These are phyloP conservation scores for Hafferia zeledoni DNA, from an alignment of 2,797 vertebrate species.

Conservation along the genomic window DNA sequence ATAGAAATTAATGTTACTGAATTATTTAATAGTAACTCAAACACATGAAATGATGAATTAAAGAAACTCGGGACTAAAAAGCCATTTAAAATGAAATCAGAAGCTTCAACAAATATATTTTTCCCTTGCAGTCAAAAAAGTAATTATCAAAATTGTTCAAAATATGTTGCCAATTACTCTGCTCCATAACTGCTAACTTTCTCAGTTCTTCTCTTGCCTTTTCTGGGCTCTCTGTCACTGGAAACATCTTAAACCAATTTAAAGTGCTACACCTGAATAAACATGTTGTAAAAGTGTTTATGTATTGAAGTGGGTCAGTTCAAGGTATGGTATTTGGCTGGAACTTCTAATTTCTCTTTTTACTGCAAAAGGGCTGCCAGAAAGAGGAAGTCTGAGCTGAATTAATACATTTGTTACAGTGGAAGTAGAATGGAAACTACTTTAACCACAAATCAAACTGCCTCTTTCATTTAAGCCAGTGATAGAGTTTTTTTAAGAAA, in stretches of 20 bases:
- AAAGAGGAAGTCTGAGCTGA: slow-evolving; percentile 86
- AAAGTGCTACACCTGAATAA: slow-evolving; percentile 88
- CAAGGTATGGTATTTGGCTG: slow-evolving; percentile 88
- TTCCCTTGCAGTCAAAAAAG: slow-evolving; percentile 68
- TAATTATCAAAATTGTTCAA: slow-evolving; percentile 69
- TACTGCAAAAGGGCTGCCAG: slow-evolving; percentile 83
- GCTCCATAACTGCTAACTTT: slow-evolving; percentile 74
- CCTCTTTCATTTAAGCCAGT: slow-evolving; percentile 83
- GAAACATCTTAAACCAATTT: slow-evolving; percentile 88
- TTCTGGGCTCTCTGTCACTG: slow-evolving; percentile 78
- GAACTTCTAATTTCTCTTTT: slow-evolving; percentile 86
- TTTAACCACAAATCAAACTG: slow-evolving; percentile 85
- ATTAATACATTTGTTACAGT: slow-evolving; percentile 89
- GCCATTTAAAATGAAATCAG: slow-evolving; percentile 75
- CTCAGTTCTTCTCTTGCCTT: slow-evolving; percentile 71
- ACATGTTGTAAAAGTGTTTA: slow-evolving; percentile 88
- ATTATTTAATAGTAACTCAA: slow-evolving; percentile 63
- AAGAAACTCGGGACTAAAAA: slow-evolving; percentile 69
- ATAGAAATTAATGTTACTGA: slow-evolving; percentile 68
- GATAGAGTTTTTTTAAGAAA: slow-evolving; percentile 84
- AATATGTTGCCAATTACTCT: slow-evolving; percentile 76
- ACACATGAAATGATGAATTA: slow-evolving; percentile 57
- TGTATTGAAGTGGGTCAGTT: slow-evolving; percentile 88
- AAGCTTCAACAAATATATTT: slow-evolving; percentile 72
- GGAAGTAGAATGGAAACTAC: slow-evolving; percentile 85